Conservation (phyloP, 2,888 invertebrate species). For the Xanthostigma xanthostigma region DNA sequence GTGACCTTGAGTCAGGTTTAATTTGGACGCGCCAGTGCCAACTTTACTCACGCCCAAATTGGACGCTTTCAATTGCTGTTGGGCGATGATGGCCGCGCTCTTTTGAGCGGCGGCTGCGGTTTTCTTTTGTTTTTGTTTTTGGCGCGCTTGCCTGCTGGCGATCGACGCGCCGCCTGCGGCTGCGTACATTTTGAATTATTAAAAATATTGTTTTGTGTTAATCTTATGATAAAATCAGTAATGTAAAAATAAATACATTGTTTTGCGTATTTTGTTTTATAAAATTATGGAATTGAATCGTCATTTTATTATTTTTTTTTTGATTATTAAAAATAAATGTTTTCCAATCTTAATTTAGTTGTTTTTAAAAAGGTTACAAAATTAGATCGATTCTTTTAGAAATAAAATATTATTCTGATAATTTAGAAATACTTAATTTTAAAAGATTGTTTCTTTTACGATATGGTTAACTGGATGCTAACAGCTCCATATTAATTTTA, state of each 20-base stretch:
- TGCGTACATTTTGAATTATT: slow-evolving; percentile 52
- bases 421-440: neutral
- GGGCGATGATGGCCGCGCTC: slow-evolving; percentile 23
- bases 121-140: slow-evolving; percentile 34
- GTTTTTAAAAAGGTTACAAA: neutral
- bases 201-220: no score
- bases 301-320: neutral
- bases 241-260: neutral
- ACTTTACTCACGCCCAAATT: no score
- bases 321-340: neutral
- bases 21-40: neutral
- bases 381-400: neutral
- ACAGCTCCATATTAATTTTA: neutral
- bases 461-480: no score
- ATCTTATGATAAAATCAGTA: no score
- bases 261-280: neutral
- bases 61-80: slow-evolving; percentile 16
- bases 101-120: slow-evolving; percentile 35
- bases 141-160: slow-evolving; percentile 64
- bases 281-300: neutral
- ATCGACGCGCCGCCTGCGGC: slow-evolving; percentile 79
- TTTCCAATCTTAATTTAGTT: neutral
- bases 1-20: slow-evolving; percentile 16
- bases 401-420: neutral
- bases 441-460: no score